Conservation (phyloP, 2,888 invertebrate genomes). For the Sympetrum striolatum region DNA sequence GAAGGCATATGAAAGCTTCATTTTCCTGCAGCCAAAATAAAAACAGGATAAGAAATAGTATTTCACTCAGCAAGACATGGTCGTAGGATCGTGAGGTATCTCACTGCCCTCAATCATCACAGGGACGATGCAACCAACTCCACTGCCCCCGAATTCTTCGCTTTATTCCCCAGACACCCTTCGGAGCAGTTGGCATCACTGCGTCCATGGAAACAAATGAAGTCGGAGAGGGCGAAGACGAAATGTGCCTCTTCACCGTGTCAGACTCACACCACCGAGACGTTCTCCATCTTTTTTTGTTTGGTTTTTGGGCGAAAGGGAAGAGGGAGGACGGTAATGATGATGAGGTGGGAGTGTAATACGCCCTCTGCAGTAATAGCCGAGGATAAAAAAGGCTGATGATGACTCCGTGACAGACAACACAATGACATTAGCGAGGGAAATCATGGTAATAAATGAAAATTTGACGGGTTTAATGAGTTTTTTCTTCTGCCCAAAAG, state of each 20-base stretch:
- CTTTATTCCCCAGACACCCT: too few relatives aligned
- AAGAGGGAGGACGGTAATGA: not conserved
- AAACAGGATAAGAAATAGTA: too few relatives aligned
- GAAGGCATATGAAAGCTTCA: too few relatives aligned
- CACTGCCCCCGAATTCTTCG: too few relatives aligned
- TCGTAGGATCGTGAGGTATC: too few relatives aligned
- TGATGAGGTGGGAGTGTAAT: slow-evolving; percentile 30
- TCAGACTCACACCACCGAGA: not conserved
- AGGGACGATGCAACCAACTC: too few relatives aligned
- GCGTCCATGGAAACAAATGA: not conserved
- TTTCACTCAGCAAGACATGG: too few relatives aligned
- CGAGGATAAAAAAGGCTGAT: not conserved
- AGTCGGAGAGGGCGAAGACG: not conserved
- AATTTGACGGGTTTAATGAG: slow-evolving; percentile 39
- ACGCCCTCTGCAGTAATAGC: not conserved
- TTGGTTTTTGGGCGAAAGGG: not conserved
- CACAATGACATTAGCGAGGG: slow-evolving; percentile 31
- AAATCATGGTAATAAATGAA: slow-evolving; percentile 44
- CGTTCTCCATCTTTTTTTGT: not conserved
- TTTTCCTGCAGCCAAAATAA: too few relatives aligned
- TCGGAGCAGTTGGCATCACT: not conserved
- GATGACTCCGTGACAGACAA: slow-evolving; percentile 35
- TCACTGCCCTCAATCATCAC: too few relatives aligned
- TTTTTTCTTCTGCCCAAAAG: not conserved
- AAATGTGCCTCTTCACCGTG: not conserved